Percentiles rank a stretch among this genome's conserved stretches.
These are phyloP conservation scores for Allacma fusca DNA, from an alignment of 2,888 invertebrate species.

Conservation along the genomic window DNA sequence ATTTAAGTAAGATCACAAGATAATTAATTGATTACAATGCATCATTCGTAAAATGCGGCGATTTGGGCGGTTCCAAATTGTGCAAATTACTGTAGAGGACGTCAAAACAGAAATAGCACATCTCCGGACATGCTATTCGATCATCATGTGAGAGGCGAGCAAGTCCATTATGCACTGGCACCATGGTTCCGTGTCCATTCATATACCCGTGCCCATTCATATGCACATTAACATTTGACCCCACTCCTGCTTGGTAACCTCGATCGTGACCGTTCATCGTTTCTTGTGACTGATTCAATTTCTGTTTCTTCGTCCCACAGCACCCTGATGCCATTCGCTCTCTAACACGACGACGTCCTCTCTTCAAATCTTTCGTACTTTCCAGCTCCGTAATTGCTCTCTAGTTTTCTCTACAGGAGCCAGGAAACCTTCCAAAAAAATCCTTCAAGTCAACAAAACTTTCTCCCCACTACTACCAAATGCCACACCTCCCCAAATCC, in stretches of 20 bases:
- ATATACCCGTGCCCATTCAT: conserved; percentile 64
- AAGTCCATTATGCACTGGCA: conserved; percentile 48
- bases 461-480: background rate
- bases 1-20: conserved; percentile 59
- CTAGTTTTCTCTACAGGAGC: background rate
- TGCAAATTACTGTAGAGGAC: conserved; percentile 94
- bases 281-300: conserved; percentile 74
- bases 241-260: conserved; percentile 34
- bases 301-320: conserved; percentile 91
- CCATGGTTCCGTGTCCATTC: conserved; percentile 52
- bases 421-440: background rate
- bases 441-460: background rate
- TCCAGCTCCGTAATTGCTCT: conserved; percentile 32
- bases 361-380: background rate
- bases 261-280: conserved; percentile 63
- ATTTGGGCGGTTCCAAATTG: conserved; percentile 88
- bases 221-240: conserved; percentile 63
- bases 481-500: no score
- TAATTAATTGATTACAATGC: conserved; percentile 80
- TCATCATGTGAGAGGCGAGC: conserved; percentile 43
- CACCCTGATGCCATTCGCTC: conserved; percentile 83
- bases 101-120: conserved; percentile 99
- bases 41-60: conserved; percentile 92
- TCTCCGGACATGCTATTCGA: conserved; percentile 84
- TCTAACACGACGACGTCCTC: conserved; percentile 33